Base-by-base conservation (phyloP, 2,113 vertebrate genomes). In the Channa maculata region DNA sequence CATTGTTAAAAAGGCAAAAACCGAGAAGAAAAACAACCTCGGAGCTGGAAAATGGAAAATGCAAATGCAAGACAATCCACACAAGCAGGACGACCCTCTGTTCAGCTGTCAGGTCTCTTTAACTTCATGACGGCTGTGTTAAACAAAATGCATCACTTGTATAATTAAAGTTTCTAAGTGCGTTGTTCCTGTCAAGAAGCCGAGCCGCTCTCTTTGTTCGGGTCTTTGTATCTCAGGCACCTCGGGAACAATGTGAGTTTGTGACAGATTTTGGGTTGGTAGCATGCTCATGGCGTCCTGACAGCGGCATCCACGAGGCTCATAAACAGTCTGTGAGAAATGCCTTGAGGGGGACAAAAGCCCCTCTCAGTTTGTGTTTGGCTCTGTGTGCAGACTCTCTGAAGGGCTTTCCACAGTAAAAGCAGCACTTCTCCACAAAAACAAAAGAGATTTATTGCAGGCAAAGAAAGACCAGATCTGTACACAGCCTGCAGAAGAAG, bases 311-410 rank as follows among this genome's bases (percentile, higher is more conserved):
- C 65, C 64, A 4, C n/a, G 36, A 63, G 77, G 61, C 59, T 81
- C 77, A 72, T 75, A 58, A 87, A 79, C 70, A 80, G 68, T 36
- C 75, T 68, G 79, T 60, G 71, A 67, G 66, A 60, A 68, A 45
- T 6, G 66, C 53, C 55, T 5, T 24, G 2, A 60, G 48, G 52
- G 70, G 64, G 58, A 87, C 82, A 84, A 76, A 84, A 71, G 71
- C 53, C 37, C 58, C 69, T 80, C 77, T 81, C 65, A 68, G 58
- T 9, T 59, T 0, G 57, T 2, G 77, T 43, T 39, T 7, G 72
- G 59, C 33, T 53, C 64, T 2, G 70, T 13, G 37, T 41, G 14
- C 63, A 12, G 44, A 14, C 14, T 10, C 68, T 73, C 44, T 37
- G 53, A 38, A 55, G 71, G 72, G 79, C 51, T 51, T 58, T 64